phyloP scores from a whole-genome alignment of 1,140 invertebrate genomes.

The Aphidius gifuensis region DNA sequence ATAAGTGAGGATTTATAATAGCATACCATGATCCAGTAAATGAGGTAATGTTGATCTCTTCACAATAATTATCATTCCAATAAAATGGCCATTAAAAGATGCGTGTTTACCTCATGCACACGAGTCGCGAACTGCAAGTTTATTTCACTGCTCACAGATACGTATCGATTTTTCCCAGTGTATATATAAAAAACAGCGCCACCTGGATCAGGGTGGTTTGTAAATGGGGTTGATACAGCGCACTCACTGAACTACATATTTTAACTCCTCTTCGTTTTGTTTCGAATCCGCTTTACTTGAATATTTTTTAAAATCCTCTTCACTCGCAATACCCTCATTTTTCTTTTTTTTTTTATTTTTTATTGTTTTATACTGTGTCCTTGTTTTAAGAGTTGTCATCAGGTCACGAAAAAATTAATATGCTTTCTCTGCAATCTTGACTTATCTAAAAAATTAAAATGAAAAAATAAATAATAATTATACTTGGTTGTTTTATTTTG shows the following conservation, averaged over 20 bases:
- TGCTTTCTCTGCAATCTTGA: no score
- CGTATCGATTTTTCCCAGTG: slow-evolving; percentile 50
- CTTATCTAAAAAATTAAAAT: no score
- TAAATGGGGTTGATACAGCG: slow-evolving; percentile 6
- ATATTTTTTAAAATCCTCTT: slow-evolving; percentile 7
- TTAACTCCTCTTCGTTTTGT: no score
- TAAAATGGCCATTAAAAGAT: slow-evolving; percentile 32
- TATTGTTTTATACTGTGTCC: no score
- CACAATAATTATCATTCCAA: slow-evolving; percentile 41
- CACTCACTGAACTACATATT: slow-evolving; percentile 6
- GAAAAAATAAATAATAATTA: no score
- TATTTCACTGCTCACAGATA: slow-evolving; percentile 41
- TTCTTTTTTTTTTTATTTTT: no score
- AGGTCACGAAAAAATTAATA: neutral
- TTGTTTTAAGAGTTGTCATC: no score
- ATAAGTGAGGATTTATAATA: neutral
- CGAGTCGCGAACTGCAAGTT: slow-evolving; percentile 49
- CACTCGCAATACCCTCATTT: neutral
- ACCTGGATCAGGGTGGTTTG: slow-evolving; percentile 27
- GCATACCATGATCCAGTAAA: slow-evolving; percentile 35
- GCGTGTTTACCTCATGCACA: slow-evolving; percentile 52
- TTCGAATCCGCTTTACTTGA: neutral
- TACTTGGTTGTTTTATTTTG: no score
- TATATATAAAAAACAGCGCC: slow-evolving; percentile 29
- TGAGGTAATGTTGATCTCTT: neutral